Percentiles rank a stretch among this genome's conserved stretches.
Evolutionary conservation across 2,113 vertebrate species (phyloP).

Genomic region (Okapia johnstoni): DNA sequence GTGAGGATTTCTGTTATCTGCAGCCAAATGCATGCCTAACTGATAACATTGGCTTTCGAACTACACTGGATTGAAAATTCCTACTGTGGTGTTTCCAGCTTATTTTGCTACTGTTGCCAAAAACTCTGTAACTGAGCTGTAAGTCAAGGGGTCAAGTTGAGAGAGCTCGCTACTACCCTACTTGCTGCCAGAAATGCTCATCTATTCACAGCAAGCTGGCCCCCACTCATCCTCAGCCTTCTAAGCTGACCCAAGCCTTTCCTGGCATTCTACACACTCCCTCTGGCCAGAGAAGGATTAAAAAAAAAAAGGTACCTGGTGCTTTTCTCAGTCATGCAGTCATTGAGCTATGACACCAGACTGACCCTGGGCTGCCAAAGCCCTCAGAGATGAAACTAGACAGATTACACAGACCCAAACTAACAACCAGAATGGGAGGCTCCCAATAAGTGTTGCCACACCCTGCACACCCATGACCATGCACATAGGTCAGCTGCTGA

Average conservation of each 20-base stretch:
- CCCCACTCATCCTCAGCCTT: neutral
- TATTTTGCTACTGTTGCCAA: neutral
- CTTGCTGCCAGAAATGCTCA: neutral
- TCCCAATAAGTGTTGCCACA: rapidly evolving
- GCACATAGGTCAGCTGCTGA: neutral
- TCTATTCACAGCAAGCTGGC: neutral
- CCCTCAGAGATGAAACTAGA: neutral
- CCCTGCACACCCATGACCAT: rapidly evolving
- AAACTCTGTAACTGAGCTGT: neutral
- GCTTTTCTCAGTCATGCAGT: neutral
- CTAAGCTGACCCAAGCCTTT: neutral
- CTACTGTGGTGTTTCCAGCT: neutral
- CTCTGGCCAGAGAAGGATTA: neutral
- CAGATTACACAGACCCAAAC: neutral
- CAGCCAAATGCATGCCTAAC: neutral
- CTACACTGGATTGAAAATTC: neutral
- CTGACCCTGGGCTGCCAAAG: neutral
- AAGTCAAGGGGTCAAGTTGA: neutral
- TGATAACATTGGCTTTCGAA: neutral
- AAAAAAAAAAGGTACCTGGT: neutral
- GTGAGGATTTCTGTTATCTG: neutral
- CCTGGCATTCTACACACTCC: too few species aligned
- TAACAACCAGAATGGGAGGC: neutral
- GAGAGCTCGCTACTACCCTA: neutral
- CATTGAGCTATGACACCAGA: neutral